These are phyloP conservation scores for Tetrax tetrax DNA, from an alignment of 2,113 vertebrate species.

Conservation along the genomic window DNA sequence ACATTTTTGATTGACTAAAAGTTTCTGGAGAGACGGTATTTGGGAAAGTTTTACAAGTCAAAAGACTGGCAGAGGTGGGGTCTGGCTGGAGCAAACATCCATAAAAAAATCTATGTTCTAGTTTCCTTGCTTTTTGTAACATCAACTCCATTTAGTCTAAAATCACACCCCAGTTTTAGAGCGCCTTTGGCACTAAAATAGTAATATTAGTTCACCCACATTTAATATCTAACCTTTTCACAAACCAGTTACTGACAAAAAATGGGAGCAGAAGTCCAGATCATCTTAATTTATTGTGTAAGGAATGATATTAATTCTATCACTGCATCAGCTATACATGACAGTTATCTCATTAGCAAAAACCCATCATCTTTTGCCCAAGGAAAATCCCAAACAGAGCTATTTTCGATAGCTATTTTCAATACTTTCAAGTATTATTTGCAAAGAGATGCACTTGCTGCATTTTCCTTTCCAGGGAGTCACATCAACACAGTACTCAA, in stretches of 20 bases:
- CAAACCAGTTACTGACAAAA: neutral
- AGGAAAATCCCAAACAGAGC: neutral
- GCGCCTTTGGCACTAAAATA: neutral
- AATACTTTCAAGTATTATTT: neutral
- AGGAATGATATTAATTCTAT: neutral
- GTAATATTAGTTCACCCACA: neutral
- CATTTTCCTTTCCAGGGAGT: neutral
- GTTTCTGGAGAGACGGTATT: neutral
- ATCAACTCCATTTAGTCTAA: neutral
- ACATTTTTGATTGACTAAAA: neutral
- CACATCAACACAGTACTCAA: neutral
- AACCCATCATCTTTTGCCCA: neutral
- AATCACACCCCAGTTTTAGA: neutral
- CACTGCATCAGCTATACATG: neutral
- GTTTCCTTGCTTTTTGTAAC: neutral
- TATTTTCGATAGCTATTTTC: neutral
- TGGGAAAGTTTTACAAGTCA: neutral
- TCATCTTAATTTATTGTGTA: neutral
- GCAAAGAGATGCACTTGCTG: neutral
- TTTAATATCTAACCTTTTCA: neutral
- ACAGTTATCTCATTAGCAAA: neutral
- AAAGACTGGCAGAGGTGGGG: neutral
- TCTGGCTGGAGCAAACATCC: neutral
- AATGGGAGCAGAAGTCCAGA: neutral
- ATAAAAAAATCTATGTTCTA: neutral